phyloP scores from a whole-genome alignment of 2,797 vertebrate genomes.

The Crypturellus tataupa region DNA sequence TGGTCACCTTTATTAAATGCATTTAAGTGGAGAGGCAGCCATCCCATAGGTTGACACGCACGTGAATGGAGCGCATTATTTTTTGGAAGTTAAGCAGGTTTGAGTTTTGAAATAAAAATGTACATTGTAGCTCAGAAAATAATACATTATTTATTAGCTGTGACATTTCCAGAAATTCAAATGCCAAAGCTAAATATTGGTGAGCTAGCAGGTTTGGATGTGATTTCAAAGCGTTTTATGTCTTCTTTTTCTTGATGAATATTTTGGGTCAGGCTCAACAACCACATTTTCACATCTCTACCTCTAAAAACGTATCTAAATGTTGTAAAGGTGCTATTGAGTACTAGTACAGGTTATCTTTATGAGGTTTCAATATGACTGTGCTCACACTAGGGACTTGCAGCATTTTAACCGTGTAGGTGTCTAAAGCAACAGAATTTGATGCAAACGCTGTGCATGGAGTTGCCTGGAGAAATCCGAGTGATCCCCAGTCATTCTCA shows the following conservation, averaged over 20 bases:
- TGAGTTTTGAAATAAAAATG: constrained; percentile 31
- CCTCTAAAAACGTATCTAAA: neutral
- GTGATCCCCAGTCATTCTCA: too few species aligned
- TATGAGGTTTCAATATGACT: neutral
- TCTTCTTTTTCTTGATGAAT: neutral
- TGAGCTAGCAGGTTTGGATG: constrained; percentile 41
- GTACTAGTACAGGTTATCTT: neutral
- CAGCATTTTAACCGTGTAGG: neutral
- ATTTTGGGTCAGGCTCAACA: neutral
- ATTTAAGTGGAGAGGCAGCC: constrained; percentile 52
- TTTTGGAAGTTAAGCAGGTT: neutral
- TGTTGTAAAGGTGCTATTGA: neutral
- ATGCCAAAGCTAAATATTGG: constrained; percentile 38
- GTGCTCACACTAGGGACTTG: neutral
- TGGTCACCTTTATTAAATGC: constrained; percentile 73
- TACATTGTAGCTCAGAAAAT: neutral
- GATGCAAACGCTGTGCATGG: fast-evolving
- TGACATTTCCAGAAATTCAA: constrained; percentile 54
- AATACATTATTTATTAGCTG: constrained; percentile 56
- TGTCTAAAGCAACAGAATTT: neutral
- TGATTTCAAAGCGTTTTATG: neutral
- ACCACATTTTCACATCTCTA: neutral
- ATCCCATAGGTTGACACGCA: constrained; percentile 12
- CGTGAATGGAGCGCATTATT: neutral
- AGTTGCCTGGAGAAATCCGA: neutral